Evolutionary conservation across 2,888 invertebrate genomes (phyloP).

Genomic region (Diarsia brunnea): DNA sequence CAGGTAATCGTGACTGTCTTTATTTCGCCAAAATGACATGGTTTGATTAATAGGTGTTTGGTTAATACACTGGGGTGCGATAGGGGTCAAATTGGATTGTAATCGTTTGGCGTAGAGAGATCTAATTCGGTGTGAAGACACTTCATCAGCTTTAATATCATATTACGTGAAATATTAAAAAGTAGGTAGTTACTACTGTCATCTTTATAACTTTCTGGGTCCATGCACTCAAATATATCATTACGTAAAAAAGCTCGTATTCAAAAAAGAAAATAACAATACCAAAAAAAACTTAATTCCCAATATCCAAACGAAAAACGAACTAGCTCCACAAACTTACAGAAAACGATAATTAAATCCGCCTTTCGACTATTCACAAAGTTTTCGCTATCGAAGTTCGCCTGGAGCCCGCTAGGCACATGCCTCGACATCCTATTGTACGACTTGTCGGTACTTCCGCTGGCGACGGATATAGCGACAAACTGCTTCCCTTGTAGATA

Average conservation of each 20-base stretch:
- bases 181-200: not conserved
- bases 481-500: conserved; percentile 75
- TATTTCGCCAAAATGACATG: conserved; percentile 51
- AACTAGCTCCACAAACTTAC: conserved; percentile 8
- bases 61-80: conserved; percentile 37
- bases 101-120: conserved; percentile 9
- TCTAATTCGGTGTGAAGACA: not conserved
- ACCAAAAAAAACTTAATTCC: not conserved
- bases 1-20: conserved; percentile 67
- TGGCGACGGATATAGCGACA: conserved; percentile 76
- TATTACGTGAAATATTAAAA: not conserved
- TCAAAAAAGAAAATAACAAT: conserved; percentile 1
- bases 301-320: not conserved
- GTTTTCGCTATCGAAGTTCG: conserved; percentile 58
- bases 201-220: not conserved
- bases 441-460: conserved; percentile 44
- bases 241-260: too few relatives aligned
- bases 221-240: not conserved
- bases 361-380: conserved; percentile 23
- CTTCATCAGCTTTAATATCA: not conserved
- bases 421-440: conserved; percentile 57
- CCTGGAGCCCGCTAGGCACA: conserved; percentile 37
- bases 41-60: conserved; percentile 60
- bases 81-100: conserved; percentile 19
- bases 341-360: conserved; percentile 39